phyloP scores from a whole-genome alignment of 2,888 invertebrate species.

The Harmothoe impar region DNA sequence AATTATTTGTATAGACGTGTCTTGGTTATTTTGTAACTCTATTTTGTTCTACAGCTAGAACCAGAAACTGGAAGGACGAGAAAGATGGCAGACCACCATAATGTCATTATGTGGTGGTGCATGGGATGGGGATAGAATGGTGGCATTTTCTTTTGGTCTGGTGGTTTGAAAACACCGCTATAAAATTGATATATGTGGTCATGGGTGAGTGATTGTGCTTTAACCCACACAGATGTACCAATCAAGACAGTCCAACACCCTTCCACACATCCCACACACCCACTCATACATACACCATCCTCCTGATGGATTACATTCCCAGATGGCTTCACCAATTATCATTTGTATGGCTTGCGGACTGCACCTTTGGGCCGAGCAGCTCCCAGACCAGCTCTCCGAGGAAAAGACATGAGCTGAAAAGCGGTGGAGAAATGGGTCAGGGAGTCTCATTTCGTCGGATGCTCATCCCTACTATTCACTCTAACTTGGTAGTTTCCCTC shows the following conservation, averaged over 20 bases:
- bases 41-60: background rate
- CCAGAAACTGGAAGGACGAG: background rate
- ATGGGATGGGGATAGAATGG: background rate
- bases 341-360: background rate
- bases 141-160: background rate
- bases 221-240: conserved; percentile 7
- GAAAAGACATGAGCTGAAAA: background rate
- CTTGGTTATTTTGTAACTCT: background rate
- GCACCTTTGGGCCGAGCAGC: background rate
- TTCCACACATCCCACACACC: background rate
- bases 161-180: background rate
- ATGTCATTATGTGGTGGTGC: background rate
- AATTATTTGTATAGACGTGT: conserved; percentile 1
- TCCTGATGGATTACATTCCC: background rate
- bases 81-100: background rate
- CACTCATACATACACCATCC: background rate
- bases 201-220: background rate
- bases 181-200: background rate
- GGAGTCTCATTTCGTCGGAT: background rate
- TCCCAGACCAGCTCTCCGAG: background rate
- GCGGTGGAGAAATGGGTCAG: background rate
- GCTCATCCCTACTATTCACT: background rate
- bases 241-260: background rate
- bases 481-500: background rate
- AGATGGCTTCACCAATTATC: background rate